Evolutionary conservation across 1,140 invertebrate species (phyloP), one percentile per base, ranked within the genome.

Genomic region (Heterodera carotae): DNA sequence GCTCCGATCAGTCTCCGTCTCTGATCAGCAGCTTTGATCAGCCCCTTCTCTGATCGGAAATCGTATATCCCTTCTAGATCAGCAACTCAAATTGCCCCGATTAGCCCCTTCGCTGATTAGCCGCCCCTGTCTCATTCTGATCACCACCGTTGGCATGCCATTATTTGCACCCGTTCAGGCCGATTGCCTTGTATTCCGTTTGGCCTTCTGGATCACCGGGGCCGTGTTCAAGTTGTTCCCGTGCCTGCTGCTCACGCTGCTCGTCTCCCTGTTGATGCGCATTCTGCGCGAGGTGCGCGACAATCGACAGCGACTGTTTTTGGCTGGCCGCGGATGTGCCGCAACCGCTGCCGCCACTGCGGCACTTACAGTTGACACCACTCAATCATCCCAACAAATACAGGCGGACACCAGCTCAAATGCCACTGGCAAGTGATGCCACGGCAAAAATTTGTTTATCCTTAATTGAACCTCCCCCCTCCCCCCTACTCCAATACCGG

Each of bases 201-300:
- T 87, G 53, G 86, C 86, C 7, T 87, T 88, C 69, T 88, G 85
- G 85, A 87, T 87, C 22, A 84, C 86, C 12, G 85, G 85, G 43
- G 71, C 82, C 8, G 80, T 87, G 34, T 87, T 87, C 78, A 87
- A 87, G 74, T 25, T 87, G 22, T 31, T 88, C 18, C 85, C 85
- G 7, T 87, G 86, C 53, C 69, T 81, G 1, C 59, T 84, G n/a
- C 76, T 87, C 0, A 79, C 82, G 4, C 33, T 87, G 6, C 80
- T 87, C 27, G 85, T 88, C 18, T 82, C 76, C 33, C 71, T 86
- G 15, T 77, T 87, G n/a, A 80, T 83, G 36, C 72, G 77, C 27
- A 88, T 87, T 36, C 78, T 87, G 18, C 79, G 83, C 25, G 84
- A 86, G 77, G 85, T 84, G n/a, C 72, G 83, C 18, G 60, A 75